These are phyloP conservation scores for Lepidocolaptes lacrymiger DNA, from an alignment of 2,797 vertebrate genomes.

Conservation along the genomic window DNA sequence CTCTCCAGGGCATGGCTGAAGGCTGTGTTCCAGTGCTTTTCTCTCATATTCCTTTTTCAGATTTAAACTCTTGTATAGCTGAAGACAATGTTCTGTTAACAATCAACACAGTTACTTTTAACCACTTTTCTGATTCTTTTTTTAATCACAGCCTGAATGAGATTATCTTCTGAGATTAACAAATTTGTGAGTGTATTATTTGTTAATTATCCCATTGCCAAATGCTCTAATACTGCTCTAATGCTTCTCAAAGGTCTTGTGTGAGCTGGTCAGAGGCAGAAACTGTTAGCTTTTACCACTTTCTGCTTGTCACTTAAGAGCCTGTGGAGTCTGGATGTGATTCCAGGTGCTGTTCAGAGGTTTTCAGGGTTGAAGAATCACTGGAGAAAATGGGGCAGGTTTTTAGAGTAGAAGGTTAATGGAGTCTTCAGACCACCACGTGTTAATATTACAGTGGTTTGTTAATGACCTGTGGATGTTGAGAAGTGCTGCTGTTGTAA, in stretches of 20 bases:
- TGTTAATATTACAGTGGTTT: accelerated
- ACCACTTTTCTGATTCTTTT: neutral
- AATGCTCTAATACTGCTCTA: neutral
- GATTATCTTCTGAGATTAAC: neutral
- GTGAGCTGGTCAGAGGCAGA: neutral
- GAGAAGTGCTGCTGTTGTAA: too few relatives aligned
- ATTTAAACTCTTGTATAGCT: neutral
- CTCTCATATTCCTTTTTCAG: neutral
- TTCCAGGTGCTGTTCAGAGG: neutral
- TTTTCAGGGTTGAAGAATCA: neutral
- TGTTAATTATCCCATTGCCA: neutral
- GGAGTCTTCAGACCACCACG: neutral
- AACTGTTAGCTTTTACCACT: neutral
- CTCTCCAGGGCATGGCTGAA: neutral
- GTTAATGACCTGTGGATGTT: accelerated
- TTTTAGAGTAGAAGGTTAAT: neutral
- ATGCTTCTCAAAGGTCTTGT: neutral
- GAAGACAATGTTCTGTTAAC: neutral
- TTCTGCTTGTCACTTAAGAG: neutral
- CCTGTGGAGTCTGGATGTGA: neutral
- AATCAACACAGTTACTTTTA: neutral
- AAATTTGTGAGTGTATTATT: neutral
- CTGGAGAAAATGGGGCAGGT: neutral
- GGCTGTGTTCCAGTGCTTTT: neutral
- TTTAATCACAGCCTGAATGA: neutral